Evolutionary conservation across 1,140 invertebrate species (phyloP).

Genomic region (Bombus waltoni): DNA sequence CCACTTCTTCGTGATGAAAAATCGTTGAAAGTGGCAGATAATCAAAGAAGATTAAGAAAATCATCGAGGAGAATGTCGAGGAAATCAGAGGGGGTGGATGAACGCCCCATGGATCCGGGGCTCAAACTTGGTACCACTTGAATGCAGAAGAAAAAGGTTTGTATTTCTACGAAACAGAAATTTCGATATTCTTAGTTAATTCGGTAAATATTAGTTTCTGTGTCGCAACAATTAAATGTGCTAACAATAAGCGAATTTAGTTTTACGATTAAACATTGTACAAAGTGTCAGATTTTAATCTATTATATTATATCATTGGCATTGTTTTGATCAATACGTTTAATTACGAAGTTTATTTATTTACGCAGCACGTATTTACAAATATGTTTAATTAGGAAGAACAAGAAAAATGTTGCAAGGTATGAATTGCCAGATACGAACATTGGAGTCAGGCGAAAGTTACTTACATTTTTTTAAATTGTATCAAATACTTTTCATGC

Average conservation of each 20-base stretch:
- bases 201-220: neutral
- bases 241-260: neutral
- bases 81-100: conserved; percentile 49
- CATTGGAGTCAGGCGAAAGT: no score
- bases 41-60: neutral
- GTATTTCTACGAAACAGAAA: neutral
- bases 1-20: conserved; percentile 26
- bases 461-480: no score
- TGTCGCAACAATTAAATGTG: neutral
- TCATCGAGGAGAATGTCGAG: conserved; percentile 51
- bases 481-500: no score
- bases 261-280: neutral
- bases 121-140: conserved; percentile 62
- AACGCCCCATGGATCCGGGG: conserved; percentile 56
- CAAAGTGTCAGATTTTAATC: neutral
- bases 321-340: no score
- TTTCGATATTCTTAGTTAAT: neutral
- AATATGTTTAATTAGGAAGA: no score
- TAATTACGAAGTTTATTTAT: no score
- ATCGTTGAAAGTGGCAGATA: conserved; percentile 3
- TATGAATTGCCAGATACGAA: no score
- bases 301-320: no score
- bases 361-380: no score
- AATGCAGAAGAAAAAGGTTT: conserved; percentile 54
- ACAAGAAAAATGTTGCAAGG: no score